Conservation (phyloP, 2,797 vertebrate species). For the Acridotheres tristis region DNA sequence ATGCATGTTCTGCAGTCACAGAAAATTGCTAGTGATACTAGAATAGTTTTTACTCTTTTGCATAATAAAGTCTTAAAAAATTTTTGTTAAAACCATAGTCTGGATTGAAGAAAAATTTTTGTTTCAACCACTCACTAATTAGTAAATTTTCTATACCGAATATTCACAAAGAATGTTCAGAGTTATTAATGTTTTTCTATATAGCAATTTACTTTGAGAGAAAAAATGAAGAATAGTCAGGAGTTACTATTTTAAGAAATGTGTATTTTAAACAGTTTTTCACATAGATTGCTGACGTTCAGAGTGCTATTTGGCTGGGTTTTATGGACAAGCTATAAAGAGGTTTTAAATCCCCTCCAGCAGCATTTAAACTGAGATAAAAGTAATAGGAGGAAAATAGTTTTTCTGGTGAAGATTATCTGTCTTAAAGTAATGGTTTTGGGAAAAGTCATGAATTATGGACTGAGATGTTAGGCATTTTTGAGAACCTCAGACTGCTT, state of each 20-base stretch:
- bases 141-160: neutral
- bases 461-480: neutral
- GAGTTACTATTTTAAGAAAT: neutral
- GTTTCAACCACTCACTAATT: neutral
- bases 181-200: neutral
- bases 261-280: neutral
- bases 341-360: conserved; percentile 7
- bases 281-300: neutral
- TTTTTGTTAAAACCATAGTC: neutral
- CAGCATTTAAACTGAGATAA: neutral
- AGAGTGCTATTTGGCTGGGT: neutral
- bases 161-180: neutral
- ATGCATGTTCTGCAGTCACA: neutral
- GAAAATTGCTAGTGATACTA: neutral
- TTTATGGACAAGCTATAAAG: neutral
- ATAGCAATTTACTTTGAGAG: neutral
- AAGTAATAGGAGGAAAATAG: neutral
- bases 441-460: neutral
- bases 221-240: neutral
- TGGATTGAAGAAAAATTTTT: neutral
- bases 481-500: neutral
- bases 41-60: neutral
- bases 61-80: neutral
- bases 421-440: conserved; percentile 11
- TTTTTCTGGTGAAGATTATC: conserved; percentile 10